Evolutionary conservation across 2,888 invertebrate genomes (phyloP).

Genomic region (Eudemis profundana): DNA sequence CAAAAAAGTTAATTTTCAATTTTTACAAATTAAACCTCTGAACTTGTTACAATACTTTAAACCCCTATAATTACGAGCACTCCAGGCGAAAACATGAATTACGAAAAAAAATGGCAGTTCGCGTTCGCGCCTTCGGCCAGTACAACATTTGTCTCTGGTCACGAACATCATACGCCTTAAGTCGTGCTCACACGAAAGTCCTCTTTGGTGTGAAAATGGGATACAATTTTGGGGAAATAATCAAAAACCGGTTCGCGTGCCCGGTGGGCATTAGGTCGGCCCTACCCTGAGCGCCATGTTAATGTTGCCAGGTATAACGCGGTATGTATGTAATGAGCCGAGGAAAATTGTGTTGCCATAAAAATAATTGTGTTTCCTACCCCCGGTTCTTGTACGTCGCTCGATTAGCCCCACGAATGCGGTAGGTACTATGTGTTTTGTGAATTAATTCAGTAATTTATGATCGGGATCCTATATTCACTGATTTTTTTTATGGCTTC

Average conservation of each 20-base stretch:
- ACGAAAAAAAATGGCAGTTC: conserved; percentile 52
- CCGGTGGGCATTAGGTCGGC: conserved; percentile 78
- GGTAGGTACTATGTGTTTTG: conserved; percentile 49
- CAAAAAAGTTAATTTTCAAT: conserved; percentile 3
- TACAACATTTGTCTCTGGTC: conserved; percentile 73
- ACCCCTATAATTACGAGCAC: conserved; percentile 39
- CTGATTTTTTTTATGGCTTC: conserved; percentile 38
- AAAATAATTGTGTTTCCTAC: conserved; percentile 83
- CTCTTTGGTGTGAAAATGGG: conserved; percentile 83
- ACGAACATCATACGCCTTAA: conserved; percentile 70
- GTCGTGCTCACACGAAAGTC: conserved; percentile 66
- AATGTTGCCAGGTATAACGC: conserved; percentile 80
- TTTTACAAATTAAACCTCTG: not conserved
- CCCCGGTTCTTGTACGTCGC: conserved; percentile 64
- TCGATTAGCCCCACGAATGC: conserved; percentile 61
- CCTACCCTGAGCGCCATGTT: conserved; percentile 80
- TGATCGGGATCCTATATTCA: conserved; percentile 40
- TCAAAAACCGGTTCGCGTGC: conserved; percentile 83
- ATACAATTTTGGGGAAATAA: conserved; percentile 84
- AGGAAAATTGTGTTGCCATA: conserved; percentile 85
- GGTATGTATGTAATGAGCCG: conserved; percentile 84
- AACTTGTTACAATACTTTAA: conserved; percentile 23
- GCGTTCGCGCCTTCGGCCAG: conserved; percentile 50
- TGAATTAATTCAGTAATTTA: conserved; percentile 47
- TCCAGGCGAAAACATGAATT: conserved; percentile 54